Percentiles rank a stretch among this genome's conserved stretches.
Evolutionary conservation across 1,140 invertebrate species (phyloP).

Genomic region (Drosophila ogumai): DNA sequence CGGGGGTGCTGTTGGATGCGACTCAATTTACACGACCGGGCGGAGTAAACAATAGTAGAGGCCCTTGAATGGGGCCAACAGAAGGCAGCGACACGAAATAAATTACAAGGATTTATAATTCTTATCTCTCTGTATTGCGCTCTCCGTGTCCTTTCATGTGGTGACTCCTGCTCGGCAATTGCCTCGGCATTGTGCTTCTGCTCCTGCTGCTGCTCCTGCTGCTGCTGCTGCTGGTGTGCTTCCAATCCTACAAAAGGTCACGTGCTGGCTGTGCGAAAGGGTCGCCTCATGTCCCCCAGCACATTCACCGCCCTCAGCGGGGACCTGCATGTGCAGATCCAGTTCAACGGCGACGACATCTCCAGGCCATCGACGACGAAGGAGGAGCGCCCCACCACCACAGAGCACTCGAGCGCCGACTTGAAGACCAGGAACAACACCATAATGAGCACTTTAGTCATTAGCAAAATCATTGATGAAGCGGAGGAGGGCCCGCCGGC

Average conservation of each 20-base stretch:
- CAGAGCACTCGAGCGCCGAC: slow-evolving; percentile 62
- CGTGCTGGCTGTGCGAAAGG: slow-evolving; percentile 83
- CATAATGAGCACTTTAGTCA: slow-evolving; percentile 84
- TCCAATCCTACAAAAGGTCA: slow-evolving; percentile 81
- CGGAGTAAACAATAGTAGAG: slow-evolving; percentile 36
- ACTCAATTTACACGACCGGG: slow-evolving; percentile 52
- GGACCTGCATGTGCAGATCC: slow-evolving; percentile 87
- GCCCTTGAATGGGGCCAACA: slow-evolving; percentile 32
- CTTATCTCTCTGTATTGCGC: slow-evolving; percentile 54
- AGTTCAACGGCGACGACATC: slow-evolving; percentile 66
- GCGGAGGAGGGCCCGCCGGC: slow-evolving; percentile 3
- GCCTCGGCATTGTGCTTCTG: slow-evolving; percentile 28
- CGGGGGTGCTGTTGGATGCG: slow-evolving; percentile 33
- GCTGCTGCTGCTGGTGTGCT: slow-evolving; percentile 10
- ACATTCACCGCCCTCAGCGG: slow-evolving; percentile 88
- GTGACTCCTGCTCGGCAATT: slow-evolving; percentile 24
- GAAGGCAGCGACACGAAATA: slow-evolving; percentile 63
- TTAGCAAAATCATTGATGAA: slow-evolving; percentile 85
- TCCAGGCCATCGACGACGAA: slow-evolving; percentile 8
- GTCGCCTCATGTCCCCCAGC: slow-evolving; percentile 85
- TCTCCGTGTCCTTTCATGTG: slow-evolving; percentile 19
- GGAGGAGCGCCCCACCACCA: slow-evolving; percentile 32
- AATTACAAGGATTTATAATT: slow-evolving; percentile 79
- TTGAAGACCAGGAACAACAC: slow-evolving; percentile 53
- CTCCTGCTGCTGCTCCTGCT: slow-evolving; percentile 5